These are phyloP conservation scores for Dicaeum eximium DNA, from an alignment of 2,113 vertebrate genomes.

Conservation along the genomic window DNA sequence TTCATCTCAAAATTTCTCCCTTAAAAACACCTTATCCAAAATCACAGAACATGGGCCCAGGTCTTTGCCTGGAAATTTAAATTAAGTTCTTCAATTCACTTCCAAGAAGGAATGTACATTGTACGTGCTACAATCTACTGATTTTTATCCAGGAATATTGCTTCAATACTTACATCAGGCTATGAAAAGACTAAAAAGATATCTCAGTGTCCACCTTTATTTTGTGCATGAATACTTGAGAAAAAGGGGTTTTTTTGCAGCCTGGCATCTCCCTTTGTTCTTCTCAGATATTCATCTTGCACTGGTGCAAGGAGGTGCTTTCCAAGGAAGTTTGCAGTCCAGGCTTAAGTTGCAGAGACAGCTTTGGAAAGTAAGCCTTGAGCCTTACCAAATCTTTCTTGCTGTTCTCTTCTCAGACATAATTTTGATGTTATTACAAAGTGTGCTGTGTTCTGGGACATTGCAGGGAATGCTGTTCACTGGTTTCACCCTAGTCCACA, in stretches of 20 bases:
- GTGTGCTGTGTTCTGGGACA: neutral
- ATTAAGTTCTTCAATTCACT: neutral
- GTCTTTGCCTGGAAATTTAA: neutral
- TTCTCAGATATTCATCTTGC: neutral
- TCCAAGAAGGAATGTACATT: neutral
- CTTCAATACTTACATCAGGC: neutral
- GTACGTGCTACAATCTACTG: neutral
- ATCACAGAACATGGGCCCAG: neutral
- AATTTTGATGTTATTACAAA: neutral
- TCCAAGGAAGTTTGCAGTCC: neutral
- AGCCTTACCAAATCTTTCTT: neutral
- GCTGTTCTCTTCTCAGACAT: neutral
- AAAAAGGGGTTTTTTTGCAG: neutral
- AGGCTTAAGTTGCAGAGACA: neutral
- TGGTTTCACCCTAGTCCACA: neutral
- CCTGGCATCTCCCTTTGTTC: neutral
- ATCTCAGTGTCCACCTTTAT: neutral
- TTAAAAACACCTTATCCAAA: neutral
- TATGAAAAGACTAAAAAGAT: neutral
- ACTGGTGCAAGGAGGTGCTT: neutral
- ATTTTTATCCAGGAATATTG: neutral
- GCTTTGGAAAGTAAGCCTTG: neutral
- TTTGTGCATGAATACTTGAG: neutral
- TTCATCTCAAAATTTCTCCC: neutral
- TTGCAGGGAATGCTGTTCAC: neutral